Percentiles rank a stretch among this genome's conserved stretches.
phyloP scores from a whole-genome alignment of 2,113 vertebrate species.

The Leptodactylus fuscus region DNA sequence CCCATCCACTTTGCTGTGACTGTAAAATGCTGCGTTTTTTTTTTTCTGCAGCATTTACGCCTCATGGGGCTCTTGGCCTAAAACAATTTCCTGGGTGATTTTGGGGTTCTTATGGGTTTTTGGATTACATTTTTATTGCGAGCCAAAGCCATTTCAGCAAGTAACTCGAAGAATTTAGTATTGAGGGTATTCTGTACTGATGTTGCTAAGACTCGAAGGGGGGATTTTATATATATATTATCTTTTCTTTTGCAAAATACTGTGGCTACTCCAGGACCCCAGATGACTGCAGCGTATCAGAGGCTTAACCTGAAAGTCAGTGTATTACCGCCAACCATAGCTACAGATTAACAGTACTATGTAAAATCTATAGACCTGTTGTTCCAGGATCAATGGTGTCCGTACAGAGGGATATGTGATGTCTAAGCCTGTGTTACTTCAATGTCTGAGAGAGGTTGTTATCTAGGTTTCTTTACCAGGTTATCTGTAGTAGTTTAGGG shows the following conservation, averaged over 20 bases:
- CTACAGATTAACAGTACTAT: no score
- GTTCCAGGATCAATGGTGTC: neutral
- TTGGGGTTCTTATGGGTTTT: neutral
- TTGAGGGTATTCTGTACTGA: neutral
- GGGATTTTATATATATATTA: neutral
- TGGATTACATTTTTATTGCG: neutral
- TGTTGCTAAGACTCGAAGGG: neutral
- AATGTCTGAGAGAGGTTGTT: no score
- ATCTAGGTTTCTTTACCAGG: neutral
- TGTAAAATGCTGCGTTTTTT: no score
- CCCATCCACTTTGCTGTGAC: no score
- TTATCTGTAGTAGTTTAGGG: neutral
- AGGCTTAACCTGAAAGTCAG: neutral
- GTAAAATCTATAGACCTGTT: neutral
- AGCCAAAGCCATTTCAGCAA: neutral
- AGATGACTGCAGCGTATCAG: neutral
- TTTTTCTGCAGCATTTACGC: no score
- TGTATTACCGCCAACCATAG: no score
- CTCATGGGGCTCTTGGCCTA: no score
- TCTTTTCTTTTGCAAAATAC: neutral
- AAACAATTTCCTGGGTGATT: neutral
- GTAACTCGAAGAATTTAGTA: neutral
- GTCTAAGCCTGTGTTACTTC: neutral
- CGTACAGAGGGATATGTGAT: neutral
- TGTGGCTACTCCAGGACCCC: neutral